Percentiles rank a stretch among this genome's conserved stretches.
phyloP scores from a whole-genome alignment of 2,888 invertebrate species.

The Agrenia bidenticulata region DNA sequence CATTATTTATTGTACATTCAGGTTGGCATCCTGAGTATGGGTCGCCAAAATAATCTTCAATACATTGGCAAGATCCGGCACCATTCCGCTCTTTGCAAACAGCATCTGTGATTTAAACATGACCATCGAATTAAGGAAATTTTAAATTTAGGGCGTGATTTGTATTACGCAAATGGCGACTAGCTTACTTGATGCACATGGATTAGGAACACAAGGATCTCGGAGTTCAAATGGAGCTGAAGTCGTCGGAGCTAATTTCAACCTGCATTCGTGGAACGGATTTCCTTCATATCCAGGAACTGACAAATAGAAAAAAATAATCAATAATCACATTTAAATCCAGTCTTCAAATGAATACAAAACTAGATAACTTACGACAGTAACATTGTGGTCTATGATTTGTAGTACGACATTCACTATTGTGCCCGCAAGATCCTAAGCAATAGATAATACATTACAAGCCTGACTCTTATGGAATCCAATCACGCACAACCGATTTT shows the following conservation, averaged over 20 bases:
- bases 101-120: conserved; percentile 57
- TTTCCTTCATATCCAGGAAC: conserved; percentile 55
- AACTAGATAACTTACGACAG: conserved; percentile 56
- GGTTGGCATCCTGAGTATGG: conserved; percentile 69
- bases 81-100: conserved; percentile 66
- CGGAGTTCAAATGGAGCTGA: conserved; percentile 55
- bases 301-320: too few species aligned
- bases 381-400: conserved; percentile 66
- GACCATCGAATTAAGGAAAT: too few species aligned
- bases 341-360: too few species aligned
- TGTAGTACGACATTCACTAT: conserved; percentile 56
- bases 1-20: conserved; percentile 82
- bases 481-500: too few species aligned
- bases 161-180: too few species aligned
- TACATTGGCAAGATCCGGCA: conserved; percentile 57
- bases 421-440: conserved; percentile 76
- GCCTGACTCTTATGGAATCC: too few species aligned
- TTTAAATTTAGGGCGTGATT: too few species aligned
- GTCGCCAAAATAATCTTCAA: conserved; percentile 70
- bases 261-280: conserved; percentile 63
- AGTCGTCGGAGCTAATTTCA: conserved; percentile 47
- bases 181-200: conserved; percentile 58
- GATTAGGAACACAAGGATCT: conserved; percentile 55
- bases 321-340: too few species aligned
- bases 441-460: conserved; percentile 56